A percentile compares a stretch with the other conserved stretches of the same genome.
These are phyloP conservation scores for Palythoa grandiflora DNA, from an alignment of 92 coral and sea anemone species.

Conservation along the genomic window DNA sequence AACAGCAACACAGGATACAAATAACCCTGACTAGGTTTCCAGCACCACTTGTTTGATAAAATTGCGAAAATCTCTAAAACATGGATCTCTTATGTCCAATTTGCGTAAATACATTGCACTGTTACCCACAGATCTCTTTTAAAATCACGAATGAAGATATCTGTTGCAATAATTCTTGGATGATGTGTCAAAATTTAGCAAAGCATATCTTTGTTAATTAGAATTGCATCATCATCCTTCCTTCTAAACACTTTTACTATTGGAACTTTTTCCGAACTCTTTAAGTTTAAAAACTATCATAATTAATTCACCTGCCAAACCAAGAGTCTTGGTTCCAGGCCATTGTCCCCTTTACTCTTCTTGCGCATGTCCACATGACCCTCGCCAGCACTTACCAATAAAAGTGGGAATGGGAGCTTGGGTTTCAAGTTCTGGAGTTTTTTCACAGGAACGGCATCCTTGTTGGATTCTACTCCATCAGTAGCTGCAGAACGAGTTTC, in stretches of 20 bases:
- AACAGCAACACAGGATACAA: too few species aligned
- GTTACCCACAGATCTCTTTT: not conserved
- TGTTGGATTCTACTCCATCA: conserved; percentile 42
- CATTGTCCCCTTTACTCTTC: conserved; percentile 76
- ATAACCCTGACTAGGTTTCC: too few species aligned
- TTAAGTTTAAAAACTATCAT: too few species aligned
- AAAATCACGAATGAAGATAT: not conserved
- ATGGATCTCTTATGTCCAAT: too few species aligned
- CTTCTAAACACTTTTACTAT: too few species aligned
- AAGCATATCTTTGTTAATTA: too few species aligned
- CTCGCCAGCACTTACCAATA: conserved; percentile 94
- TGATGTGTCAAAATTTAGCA: not conserved
- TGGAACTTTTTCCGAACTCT: too few species aligned
- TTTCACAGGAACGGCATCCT: conserved; percentile 34
- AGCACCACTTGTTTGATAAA: too few species aligned
- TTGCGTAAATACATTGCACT: not conserved
- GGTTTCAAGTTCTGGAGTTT: conserved; percentile 75
- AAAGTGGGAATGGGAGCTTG: conserved; percentile 86
- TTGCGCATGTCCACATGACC: conserved; percentile 94
- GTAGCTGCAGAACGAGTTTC: conserved; percentile 25
- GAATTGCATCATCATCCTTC: too few species aligned
- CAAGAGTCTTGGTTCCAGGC: conserved; percentile 83
- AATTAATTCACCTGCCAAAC: conserved; percentile 92
- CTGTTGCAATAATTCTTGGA: not conserved
- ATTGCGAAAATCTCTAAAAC: too few species aligned